Percentiles rank a stretch among this genome's conserved stretches.
phyloP scores from a whole-genome alignment of 2,888 invertebrate genomes.

The Pristionchus entomophagus region DNA sequence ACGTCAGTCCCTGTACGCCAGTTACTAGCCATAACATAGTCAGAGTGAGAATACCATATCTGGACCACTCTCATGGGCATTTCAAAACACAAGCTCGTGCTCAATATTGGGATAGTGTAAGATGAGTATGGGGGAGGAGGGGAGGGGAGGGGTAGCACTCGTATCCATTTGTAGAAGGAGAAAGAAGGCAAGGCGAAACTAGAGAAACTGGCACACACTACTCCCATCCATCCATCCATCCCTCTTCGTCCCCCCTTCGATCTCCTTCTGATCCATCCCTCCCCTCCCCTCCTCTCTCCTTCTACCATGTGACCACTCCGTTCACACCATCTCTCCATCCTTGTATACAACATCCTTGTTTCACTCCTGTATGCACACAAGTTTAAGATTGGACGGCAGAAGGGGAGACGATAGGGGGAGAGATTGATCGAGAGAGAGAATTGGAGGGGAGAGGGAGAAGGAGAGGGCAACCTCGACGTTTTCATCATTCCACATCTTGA shows the following conservation, averaged over 20 bases:
- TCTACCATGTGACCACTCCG: constrained; percentile 16
- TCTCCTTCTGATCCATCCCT: constrained; percentile 13
- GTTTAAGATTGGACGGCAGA: constrained; percentile 37
- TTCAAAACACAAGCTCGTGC: constrained; percentile 1
- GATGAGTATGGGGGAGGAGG: constrained; percentile 31
- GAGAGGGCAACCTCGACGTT: neutral
- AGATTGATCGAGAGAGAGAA: neutral
- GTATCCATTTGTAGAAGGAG: constrained; percentile 37
- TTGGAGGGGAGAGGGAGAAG: neutral
- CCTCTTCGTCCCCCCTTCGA: neutral
- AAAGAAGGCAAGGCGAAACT: constrained; percentile 29
- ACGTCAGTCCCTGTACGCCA: neutral
- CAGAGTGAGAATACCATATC: neutral
- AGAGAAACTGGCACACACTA: constrained; percentile 40
- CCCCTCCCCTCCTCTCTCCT: too few relatives aligned
- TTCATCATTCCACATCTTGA: neutral
- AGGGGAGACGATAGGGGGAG: constrained; percentile 6
- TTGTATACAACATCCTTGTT: constrained; percentile 38
- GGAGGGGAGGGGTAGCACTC: constrained; percentile 23
- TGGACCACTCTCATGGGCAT: neutral
- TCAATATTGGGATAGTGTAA: constrained; percentile 25
- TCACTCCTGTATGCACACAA: constrained; percentile 39
- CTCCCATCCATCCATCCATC: neutral
- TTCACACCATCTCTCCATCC: neutral
- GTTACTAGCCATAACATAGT: neutral